A percentile compares a stretch with the other conserved stretches of the same genome.
Evolutionary conservation across 2,113 vertebrate species (phyloP).

Genomic region (Halichoeres trimaculatus): DNA sequence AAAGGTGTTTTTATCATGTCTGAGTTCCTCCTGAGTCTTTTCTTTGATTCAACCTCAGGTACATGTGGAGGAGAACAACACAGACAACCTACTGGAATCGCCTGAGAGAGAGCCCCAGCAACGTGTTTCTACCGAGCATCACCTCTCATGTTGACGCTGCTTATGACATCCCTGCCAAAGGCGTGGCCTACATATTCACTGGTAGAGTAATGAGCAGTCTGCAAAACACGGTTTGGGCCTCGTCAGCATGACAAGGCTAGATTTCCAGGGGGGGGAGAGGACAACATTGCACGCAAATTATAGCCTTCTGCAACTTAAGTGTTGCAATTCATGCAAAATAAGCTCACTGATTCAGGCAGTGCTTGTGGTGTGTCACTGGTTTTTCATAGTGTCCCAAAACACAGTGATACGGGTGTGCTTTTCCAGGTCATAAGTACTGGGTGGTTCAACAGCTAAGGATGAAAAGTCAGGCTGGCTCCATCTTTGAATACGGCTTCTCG

Average conservation of each 20-base stretch:
- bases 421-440: conserved; percentile 80
- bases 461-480: conserved; percentile 65
- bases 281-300: conserved; percentile 55
- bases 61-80: conserved; percentile 75
- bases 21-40: neutral
- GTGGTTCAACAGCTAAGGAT: conserved; percentile 71
- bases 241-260: conserved; percentile 67
- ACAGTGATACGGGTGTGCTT: conserved; percentile 58
- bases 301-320: conserved; percentile 60
- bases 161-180: conserved; percentile 75
- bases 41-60: conserved; percentile 41
- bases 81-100: conserved; percentile 58
- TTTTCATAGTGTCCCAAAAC: conserved; percentile 52
- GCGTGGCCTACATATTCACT: conserved; percentile 72
- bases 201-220: conserved; percentile 70
- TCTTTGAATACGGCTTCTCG: conserved; percentile 75
- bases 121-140: conserved; percentile 65
- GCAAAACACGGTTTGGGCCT: conserved; percentile 48
- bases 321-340: conserved; percentile 56
- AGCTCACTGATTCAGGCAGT: conserved; percentile 45
- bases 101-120: conserved; percentile 62
- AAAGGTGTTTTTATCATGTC: neutral
- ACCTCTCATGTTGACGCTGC: conserved; percentile 69
- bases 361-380: conserved; percentile 56
- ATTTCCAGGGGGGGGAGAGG: conserved; percentile 48